Conservation (phyloP, 2,888 invertebrate genomes). For the Melanophora roralis region DNA sequence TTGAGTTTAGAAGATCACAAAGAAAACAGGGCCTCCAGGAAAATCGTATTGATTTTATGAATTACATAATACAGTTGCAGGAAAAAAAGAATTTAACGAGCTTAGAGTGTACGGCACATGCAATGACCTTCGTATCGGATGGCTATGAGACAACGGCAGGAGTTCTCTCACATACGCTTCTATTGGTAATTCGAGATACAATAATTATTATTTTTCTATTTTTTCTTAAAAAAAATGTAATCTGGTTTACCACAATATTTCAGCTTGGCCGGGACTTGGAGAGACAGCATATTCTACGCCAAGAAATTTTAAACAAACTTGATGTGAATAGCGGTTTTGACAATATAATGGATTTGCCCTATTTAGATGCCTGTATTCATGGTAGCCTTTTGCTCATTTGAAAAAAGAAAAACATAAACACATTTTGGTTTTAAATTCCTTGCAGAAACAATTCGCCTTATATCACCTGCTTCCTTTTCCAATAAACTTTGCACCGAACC, state of each 20-base stretch:
- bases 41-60: slow-evolving; percentile 72
- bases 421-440: not conserved
- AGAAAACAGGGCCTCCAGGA: slow-evolving; percentile 56
- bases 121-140: slow-evolving; percentile 74
- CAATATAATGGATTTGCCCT: slow-evolving; percentile 69
- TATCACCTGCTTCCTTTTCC: slow-evolving; percentile 67
- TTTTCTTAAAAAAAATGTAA: not conserved
- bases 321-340: slow-evolving; percentile 68
- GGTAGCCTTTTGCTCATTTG: slow-evolving; percentile 65
- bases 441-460: slow-evolving; percentile 70
- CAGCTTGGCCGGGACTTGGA: slow-evolving; percentile 67
- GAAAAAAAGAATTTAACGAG: slow-evolving; percentile 68
- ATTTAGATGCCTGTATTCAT: slow-evolving; percentile 73
- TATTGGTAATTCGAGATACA: slow-evolving; percentile 64
- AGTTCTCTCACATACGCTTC: slow-evolving; percentile 68
- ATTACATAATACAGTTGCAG: slow-evolving; percentile 71
- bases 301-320: slow-evolving; percentile 67
- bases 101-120: slow-evolving; percentile 67
- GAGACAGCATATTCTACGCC: slow-evolving; percentile 68
- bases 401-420: not conserved
- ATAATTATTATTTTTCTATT: not conserved
- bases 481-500: slow-evolving; percentile 71
- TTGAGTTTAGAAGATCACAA: slow-evolving; percentile 65
- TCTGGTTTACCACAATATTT: slow-evolving; percentile 2
- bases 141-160: slow-evolving; percentile 75